These are phyloP conservation scores for Scolanthus callimorphus DNA, from an alignment of 92 coral and sea anemone genomes.

Conservation along the genomic window DNA sequence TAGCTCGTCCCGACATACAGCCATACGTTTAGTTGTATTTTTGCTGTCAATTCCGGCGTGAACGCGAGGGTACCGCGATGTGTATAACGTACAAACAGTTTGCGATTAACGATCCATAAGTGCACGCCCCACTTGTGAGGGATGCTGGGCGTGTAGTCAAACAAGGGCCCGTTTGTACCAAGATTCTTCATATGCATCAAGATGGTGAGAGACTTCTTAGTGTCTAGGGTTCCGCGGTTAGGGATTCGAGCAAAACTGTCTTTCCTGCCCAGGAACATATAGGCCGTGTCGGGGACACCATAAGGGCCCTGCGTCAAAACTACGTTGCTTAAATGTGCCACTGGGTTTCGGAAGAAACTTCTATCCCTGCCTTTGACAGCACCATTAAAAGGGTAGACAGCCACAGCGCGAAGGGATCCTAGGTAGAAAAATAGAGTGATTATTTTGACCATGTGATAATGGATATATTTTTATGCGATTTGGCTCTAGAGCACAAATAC, in stretches of 20 bases:
- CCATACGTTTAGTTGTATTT: slow-evolving; percentile 53
- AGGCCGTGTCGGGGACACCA: slow-evolving; percentile 58
- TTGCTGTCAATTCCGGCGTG: slow-evolving; percentile 35
- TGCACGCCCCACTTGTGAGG: slow-evolving; percentile 69
- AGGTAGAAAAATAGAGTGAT: not conserved
- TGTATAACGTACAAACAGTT: slow-evolving; percentile 54
- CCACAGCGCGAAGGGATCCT: slow-evolving; percentile 68
- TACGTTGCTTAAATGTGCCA: slow-evolving; percentile 33
- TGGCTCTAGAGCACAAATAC: too few relatives aligned
- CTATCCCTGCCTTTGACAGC: slow-evolving; percentile 54
- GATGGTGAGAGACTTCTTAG: slow-evolving; percentile 60
- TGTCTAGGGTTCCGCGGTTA: slow-evolving; percentile 56
- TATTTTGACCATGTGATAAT: too few relatives aligned
- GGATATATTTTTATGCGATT: too few relatives aligned
- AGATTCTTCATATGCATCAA: slow-evolving; percentile 56
- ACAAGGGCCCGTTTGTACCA: slow-evolving; percentile 66
- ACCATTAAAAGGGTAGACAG: slow-evolving; percentile 59
- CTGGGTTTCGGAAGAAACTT: slow-evolving; percentile 50
- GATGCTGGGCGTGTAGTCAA: slow-evolving; percentile 47
- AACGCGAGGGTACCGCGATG: slow-evolving; percentile 34
- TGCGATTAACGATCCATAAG: slow-evolving; percentile 56
- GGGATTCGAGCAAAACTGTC: slow-evolving; percentile 68
- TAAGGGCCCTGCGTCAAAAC: slow-evolving; percentile 64
- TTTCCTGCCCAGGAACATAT: slow-evolving; percentile 41
- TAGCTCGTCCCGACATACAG: slow-evolving; percentile 71